Evolutionary conservation across 2,888 invertebrate genomes (phyloP).

Genomic region (Agrypnus murinus): DNA sequence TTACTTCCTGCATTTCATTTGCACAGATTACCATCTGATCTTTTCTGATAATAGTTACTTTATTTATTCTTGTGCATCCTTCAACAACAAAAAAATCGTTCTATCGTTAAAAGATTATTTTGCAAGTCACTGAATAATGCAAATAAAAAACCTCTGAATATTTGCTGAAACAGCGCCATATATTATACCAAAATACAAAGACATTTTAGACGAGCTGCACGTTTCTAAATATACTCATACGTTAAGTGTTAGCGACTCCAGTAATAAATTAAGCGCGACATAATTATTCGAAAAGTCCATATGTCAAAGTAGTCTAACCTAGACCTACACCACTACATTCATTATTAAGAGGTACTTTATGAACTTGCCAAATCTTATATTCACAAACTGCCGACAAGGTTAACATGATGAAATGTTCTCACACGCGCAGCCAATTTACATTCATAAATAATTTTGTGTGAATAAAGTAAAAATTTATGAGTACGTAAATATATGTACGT

Average conservation of each 20-base stretch:
- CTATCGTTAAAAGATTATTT: too few relatives aligned
- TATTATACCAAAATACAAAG: too few relatives aligned
- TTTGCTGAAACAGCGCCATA: too few relatives aligned
- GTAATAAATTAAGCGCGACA: conserved; percentile 32
- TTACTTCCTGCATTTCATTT: too few relatives aligned
- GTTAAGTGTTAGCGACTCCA: neutral
- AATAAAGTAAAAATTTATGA: conserved; percentile 17
- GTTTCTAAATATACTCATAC: conserved; percentile 9
- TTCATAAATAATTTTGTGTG: conserved; percentile 29
- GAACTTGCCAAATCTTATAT: conserved; percentile 32
- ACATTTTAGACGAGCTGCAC: too few relatives aligned
- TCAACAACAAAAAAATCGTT: too few relatives aligned
- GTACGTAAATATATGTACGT: neutral
- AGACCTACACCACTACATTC: conserved; percentile 40
- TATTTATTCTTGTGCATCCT: too few relatives aligned
- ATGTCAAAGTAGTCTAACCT: conserved; percentile 39
- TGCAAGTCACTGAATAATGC: too few relatives aligned
- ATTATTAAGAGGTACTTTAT: conserved; percentile 39
- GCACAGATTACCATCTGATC: too few relatives aligned
- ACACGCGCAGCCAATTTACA: conserved; percentile 13
- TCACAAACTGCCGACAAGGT: conserved; percentile 9
- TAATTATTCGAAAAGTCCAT: conserved; percentile 27
- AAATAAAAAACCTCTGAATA: too few relatives aligned
- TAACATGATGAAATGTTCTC: conserved; percentile 16
- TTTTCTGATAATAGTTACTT: too few relatives aligned